Evolutionary conservation across 2,113 vertebrate genomes (phyloP), one percentile per base, ranked within the genome.

Genomic region (Psilopsiagon aurifrons): DNA sequence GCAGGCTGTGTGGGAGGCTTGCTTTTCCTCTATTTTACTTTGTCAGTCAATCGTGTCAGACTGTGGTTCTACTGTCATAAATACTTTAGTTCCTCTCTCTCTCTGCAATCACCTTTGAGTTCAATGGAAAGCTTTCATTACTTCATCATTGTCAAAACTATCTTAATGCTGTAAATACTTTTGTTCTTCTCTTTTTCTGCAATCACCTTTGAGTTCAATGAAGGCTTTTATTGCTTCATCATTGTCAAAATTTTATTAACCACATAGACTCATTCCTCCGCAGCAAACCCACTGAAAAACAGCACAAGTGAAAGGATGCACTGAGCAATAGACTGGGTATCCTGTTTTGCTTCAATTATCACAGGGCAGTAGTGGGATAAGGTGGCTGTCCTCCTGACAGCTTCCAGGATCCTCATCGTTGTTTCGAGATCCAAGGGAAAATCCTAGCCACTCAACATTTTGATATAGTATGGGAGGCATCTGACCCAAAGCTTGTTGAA

Each of bases 1-100:
- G 47, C 3, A n/a, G 79, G 33, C 46, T 85, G 77, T 28, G 81
- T 69, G 75, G 75, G 52, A 94, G 71, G 83, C 60, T 92, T 88
- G 57, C 37, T 94, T 94, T 91, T 78, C 57, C 67, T 86, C 77
- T 87, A 27, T 64, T 91, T 85, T 69, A 52, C 41, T 88, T 94
- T 54, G 67, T 87, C 66, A 89, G 62, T 73, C 29, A 6, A 13
- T 91, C 6, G 2, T 89, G 74, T 82, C 83, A 88, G 66, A 41
- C 33, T 41, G 52, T 67, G n/a, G n/a, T 69, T 51, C 10, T 73
- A 51, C 76, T 35, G 54, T 28, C 76, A 22, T 94, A 79, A 89
- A 92, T 64, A 54, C n/a, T 77, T 88, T 29, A 31, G 15, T 55
- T 94, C 46, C 69, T 59, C 63, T 92, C 66, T 71, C 92, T 94